Percentiles rank a stretch among this genome's conserved stretches.
Conservation (phyloP, 23 tunicate species). For the Trididemnum miniatum region DNA sequence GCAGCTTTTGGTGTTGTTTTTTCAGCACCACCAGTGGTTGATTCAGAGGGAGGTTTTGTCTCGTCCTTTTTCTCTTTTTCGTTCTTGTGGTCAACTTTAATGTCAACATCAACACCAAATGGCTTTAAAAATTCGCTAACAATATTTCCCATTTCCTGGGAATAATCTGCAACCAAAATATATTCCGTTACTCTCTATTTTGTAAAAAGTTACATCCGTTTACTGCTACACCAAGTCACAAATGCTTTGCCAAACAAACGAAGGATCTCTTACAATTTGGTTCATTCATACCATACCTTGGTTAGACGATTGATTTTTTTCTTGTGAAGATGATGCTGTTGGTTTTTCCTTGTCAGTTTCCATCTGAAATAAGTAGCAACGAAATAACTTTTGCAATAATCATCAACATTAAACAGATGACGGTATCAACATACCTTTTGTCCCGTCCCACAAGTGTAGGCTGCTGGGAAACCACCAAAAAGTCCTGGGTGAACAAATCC, state of each 20-base stretch:
- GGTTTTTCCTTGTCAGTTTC: constrained; percentile 15
- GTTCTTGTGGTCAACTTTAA: constrained; percentile 53
- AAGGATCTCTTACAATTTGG: too few relatives aligned
- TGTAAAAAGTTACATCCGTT: too few relatives aligned
- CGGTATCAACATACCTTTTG: background rate
- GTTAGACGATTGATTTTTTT: background rate
- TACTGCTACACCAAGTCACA: too few relatives aligned
- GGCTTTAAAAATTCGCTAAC: constrained; percentile 63
- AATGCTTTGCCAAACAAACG: too few relatives aligned
- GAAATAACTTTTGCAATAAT: too few relatives aligned
- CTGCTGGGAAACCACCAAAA: background rate
- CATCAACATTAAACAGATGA: background rate
- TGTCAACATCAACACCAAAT: constrained; percentile 75
- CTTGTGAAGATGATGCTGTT: background rate
- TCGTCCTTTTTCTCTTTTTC: constrained; percentile 28
- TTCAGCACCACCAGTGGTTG: too few relatives aligned
- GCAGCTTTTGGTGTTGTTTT: too few relatives aligned
- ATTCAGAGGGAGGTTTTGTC: constrained; percentile 22
- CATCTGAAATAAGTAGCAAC: background rate
- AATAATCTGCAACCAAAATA: constrained; percentile 22
- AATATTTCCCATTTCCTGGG: constrained; percentile 44
- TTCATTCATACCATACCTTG: background rate
- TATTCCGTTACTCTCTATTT: too few relatives aligned
- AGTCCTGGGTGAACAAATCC: background rate
- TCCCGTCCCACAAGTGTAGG: background rate